Evolutionary conservation across 2,113 vertebrate genomes (phyloP).

Genomic region (Grus americana): DNA sequence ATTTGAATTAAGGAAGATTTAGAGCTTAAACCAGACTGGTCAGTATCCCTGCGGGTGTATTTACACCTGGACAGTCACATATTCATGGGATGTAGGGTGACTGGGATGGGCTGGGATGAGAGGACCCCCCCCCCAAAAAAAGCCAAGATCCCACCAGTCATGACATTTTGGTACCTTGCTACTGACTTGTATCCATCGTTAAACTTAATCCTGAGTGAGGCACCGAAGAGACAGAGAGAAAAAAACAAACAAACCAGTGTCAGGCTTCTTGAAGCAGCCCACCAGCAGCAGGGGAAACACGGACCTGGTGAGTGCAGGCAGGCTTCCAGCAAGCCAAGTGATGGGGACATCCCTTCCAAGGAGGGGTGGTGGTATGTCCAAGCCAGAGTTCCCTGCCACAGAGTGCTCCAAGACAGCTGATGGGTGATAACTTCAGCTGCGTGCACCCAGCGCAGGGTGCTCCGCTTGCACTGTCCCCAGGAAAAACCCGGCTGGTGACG

Average conservation of each 20-base stretch:
- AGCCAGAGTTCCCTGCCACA: not conserved
- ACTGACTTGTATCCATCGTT: conserved; percentile 68
- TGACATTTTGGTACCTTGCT: conserved; percentile 47
- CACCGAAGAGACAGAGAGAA: not conserved
- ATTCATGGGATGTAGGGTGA: rapidly evolving
- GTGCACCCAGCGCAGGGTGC: not conserved
- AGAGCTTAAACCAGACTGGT: not conserved
- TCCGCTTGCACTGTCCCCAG: rapidly evolving
- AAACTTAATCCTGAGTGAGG: conserved; percentile 54
- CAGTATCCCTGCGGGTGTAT: rapidly evolving
- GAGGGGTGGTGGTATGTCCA: not conserved
- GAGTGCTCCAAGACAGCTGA: not conserved
- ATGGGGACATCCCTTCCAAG: not conserved
- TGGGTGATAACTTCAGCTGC: not conserved
- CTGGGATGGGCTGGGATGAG: not conserved
- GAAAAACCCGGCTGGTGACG: not conserved
- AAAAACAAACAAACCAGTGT: rapidly evolving
- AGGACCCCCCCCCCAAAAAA: not conserved
- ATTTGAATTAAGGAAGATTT: not conserved
- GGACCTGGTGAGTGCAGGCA: not conserved
- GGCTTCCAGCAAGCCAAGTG: no score
- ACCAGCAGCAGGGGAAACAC: not conserved
- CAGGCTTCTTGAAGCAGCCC: not conserved
- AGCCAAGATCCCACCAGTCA: not conserved
- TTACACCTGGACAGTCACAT: not conserved